Conservation (phyloP, 2,797 vertebrate genomes). For the Pogoniulus pusillus region DNA sequence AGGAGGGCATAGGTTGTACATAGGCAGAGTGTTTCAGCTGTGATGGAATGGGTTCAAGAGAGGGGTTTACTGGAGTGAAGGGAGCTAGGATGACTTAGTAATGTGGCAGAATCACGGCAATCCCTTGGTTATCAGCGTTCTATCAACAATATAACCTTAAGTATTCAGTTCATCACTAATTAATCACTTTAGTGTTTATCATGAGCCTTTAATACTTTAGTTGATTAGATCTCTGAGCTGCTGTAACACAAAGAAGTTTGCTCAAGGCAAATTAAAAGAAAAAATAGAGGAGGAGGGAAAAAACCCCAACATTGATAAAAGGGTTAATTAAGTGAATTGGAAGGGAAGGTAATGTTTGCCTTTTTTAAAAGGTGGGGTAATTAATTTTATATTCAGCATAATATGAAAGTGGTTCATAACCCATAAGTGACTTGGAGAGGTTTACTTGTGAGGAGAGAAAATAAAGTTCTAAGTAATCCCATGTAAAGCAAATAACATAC, state of each 20-base stretch:
- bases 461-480: neutral
- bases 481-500: neutral
- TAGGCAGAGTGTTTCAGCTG: constrained; percentile 12
- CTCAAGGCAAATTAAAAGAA: constrained; percentile 37
- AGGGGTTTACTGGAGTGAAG: constrained; percentile 21
- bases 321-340: constrained; percentile 58
- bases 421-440: neutral
- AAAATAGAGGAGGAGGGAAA: constrained; percentile 45
- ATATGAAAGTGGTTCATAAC: neutral
- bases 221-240: constrained; percentile 62
- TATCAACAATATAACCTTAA: constrained; percentile 55
- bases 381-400: constrained; percentile 30
- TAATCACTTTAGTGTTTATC: constrained; percentile 56
- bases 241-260: constrained; percentile 57
- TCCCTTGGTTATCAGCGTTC: constrained; percentile 37
- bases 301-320: constrained; percentile 43
- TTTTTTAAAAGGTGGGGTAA: neutral
- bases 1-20: rapidly evolving
- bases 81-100: neutral
- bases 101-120: neutral
- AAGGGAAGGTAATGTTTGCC: constrained; percentile 32
- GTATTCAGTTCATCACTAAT: constrained; percentile 48
- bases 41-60: constrained; percentile 30
- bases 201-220: neutral
- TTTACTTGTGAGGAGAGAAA: neutral